Percentiles rank a stretch among this genome's conserved stretches.
phyloP scores from a whole-genome alignment of 2,797 vertebrate genomes.

The Anabas testudineus region DNA sequence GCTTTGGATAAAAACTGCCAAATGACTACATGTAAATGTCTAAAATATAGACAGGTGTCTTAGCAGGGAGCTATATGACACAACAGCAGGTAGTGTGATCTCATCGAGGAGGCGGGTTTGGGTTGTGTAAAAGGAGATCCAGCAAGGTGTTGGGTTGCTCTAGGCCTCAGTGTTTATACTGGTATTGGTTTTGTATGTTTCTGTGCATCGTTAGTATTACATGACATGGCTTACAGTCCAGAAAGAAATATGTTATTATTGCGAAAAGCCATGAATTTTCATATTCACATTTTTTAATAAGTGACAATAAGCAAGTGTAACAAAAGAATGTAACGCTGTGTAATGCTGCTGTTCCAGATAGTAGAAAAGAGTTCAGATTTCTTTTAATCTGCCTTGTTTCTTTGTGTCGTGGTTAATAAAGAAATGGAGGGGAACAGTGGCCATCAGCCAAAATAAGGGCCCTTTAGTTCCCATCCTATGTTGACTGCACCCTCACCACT shows the following conservation, averaged over 20 bases:
- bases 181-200: constrained; percentile 39
- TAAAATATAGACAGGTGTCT: constrained; percentile 27
- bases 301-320: background rate
- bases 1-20: no score
- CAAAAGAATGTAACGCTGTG: background rate
- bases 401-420: no score
- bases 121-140: constrained; percentile 56
- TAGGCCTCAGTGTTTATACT: constrained; percentile 15
- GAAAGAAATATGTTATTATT: background rate
- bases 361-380: no score
- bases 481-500: background rate
- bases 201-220: constrained; percentile 26
- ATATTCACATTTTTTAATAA: background rate
- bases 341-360: background rate
- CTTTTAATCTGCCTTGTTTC: no score
- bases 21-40: no score
- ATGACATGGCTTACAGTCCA: background rate
- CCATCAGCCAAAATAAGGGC: background rate
- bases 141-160: constrained; percentile 50
- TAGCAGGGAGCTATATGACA: background rate
- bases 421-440: background rate
- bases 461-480: background rate
- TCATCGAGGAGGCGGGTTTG: constrained; percentile 60
- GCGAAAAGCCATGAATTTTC: background rate
- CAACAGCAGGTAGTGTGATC: constrained; percentile 38